Base-by-base conservation (phyloP, 2,113 vertebrate species). In the Vimba vimba region DNA sequence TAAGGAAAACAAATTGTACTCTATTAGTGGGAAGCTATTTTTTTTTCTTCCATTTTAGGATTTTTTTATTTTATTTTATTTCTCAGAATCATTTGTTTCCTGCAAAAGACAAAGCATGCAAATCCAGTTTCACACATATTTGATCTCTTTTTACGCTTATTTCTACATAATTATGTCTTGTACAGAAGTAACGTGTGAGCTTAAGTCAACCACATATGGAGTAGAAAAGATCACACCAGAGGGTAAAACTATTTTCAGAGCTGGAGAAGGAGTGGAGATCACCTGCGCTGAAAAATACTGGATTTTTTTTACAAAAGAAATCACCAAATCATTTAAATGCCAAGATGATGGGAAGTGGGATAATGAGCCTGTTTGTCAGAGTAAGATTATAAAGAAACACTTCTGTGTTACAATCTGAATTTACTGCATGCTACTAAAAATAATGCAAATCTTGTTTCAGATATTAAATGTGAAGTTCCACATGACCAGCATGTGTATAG, bases 111-210 rank as follows among this genome's bases (percentile, higher is more conserved):
- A 17, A 52, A 52, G 50, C 50, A 52, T 52, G 50, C 13, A 52
- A 52, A 52, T 17, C 50, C 50, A 52, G 15, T 52, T 52, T 52
- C 15, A 52, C 50, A 52, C 4, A 50, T 5, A 17, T 17, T 17
- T 52, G 50, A 52, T 52, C 15, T 52, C 13, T 52, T 52, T 17
- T 52, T 52, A 52, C 4, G 4, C 50, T 52, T 52, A 17, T 52
- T 52, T 52, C 50, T 17, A 52, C 4, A 21, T 77, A 1, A 30
- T 47, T 86, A 57, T 83, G 11, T 50, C 15, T 68, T 15, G 13
- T 69, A 47, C 64, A 94, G 92, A 0, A 15, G 45, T 84, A 13
- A 88, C 7, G 60, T 94, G 93, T 75, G 13, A 11, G 30, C 64
- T 93, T 57, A 47, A n/a, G 33, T 3, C 47, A 1, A 0, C 8